phyloP scores from a whole-genome alignment of 2,113 vertebrate species.

The Pandion haliaetus region DNA sequence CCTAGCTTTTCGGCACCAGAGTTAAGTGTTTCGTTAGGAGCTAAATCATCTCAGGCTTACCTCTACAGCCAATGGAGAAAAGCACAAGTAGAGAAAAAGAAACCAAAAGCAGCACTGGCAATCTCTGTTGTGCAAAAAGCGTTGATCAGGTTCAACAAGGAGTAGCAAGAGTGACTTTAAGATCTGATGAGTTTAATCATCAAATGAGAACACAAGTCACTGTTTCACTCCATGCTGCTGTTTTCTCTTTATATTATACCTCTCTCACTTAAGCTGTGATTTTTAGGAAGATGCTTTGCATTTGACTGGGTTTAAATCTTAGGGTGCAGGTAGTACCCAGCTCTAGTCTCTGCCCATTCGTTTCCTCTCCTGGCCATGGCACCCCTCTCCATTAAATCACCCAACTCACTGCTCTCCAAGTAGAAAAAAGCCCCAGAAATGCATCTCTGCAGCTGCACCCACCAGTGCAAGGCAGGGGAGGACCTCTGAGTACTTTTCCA shows the following conservation, averaged over 20 bases:
- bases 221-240: not conserved
- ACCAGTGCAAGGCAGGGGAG: rapidly evolving
- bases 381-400: too few species aligned
- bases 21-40: not conserved
- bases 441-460: not conserved
- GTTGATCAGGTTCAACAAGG: not conserved
- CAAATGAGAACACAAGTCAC: not conserved
- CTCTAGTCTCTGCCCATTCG: not conserved
- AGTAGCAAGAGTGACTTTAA: not conserved
- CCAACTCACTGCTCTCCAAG: rapidly evolving
- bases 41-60: not conserved
- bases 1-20: not conserved
- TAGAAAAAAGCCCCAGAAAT: not conserved
- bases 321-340: rapidly evolving
- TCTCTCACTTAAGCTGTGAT: not conserved
- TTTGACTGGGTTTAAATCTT: not conserved
- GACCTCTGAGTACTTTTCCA: not conserved
- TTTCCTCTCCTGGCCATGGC: not conserved
- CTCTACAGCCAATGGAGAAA: not conserved
- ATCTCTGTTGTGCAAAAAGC: not conserved
- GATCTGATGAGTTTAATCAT: not conserved
- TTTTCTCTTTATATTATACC: not conserved
- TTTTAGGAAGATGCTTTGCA: not conserved
- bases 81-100: not conserved
- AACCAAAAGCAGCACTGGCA: not conserved